Base-by-base conservation (phyloP, 1,140 invertebrate genomes). In the Tetranychus urticae region DNA sequence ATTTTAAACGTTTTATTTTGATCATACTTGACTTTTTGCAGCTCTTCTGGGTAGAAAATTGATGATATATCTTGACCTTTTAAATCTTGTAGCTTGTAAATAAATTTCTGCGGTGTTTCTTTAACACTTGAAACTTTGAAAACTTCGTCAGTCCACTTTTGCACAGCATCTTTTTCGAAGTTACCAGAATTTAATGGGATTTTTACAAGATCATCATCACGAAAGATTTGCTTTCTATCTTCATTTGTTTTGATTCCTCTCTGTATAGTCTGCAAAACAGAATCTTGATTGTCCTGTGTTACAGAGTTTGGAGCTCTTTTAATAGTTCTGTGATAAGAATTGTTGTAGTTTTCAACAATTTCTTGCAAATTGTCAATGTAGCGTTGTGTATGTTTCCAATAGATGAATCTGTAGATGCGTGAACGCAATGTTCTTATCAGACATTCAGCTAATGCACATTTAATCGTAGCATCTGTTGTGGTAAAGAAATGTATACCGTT, bases 361-460 rank as follows among this genome's bases (percentile, higher is more conserved):
- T n/a, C 1, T 23, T n/a, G 5, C 50, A 4, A 52, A n/a, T 6
- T n/a, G 23, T 52, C 50, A 52, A 52, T 52, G 6, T n/a, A 52
- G 13, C 50, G 13, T 2, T 23, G n/a, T 0, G 50, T 52, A 23
- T 52, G n/a, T 8, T 52, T n/a, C n/a, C 31, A 33, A 52, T 52
- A 52, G n/a, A 52, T n/a, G 6, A n/a, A 52, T 2, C 50, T 12
- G 23, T 52, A 52, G 1, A 52, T 52, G 13, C 50, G 5, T 23
- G n/a, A n/a, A 31, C 50, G 76, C 54, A 77, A 60, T 14, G 71
- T 76, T 63, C 71, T 63, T 66, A 73, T 74, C 57, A 75, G 72
- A 59, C 74, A 50, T 68, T 76, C 75, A 52, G 70, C 70, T 52
- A 74, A 69, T n/a, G 69, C 68, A n/a, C 72, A 73, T 69, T 77